These are phyloP conservation scores for Ethmia dodecea DNA, from an alignment of 2,888 invertebrate species.

Conservation along the genomic window DNA sequence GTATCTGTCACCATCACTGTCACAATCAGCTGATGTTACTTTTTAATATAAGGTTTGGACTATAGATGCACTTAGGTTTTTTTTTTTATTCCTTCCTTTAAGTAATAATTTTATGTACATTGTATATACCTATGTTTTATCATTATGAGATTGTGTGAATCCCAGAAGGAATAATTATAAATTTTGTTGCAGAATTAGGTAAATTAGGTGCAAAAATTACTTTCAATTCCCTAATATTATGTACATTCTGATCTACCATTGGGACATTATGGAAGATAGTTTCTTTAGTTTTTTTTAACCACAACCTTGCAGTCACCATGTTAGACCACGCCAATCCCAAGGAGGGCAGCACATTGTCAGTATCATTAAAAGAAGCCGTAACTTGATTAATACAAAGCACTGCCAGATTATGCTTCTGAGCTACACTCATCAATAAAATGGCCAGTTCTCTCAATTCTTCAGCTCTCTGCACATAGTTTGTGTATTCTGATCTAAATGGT, in stretches of 20 bases:
- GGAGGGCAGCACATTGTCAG: conserved; percentile 45
- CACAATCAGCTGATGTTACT: too few relatives aligned
- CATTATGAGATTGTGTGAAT: conserved; percentile 19
- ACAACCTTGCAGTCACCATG: conserved; percentile 53
- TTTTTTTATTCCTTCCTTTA: too few relatives aligned
- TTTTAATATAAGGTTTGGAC: too few relatives aligned
- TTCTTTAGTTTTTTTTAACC: conserved; percentile 32
- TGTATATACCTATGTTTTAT: too few relatives aligned
- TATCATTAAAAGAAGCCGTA: conserved; percentile 43
- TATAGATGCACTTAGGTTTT: too few relatives aligned
- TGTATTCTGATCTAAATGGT: conserved; percentile 58
- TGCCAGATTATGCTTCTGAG: conserved; percentile 48
- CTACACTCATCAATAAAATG: conserved; percentile 37
- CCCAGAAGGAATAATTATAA: conserved; percentile 43
- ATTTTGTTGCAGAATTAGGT: conserved; percentile 31
- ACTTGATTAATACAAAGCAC: conserved; percentile 68
- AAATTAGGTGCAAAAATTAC: conserved; percentile 53
- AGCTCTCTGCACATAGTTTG: conserved; percentile 61
- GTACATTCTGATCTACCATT: conserved; percentile 19
- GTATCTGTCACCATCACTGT: too few relatives aligned
- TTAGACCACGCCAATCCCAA: conserved; percentile 70
- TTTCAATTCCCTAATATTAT: conserved; percentile 40
- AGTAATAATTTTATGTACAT: too few relatives aligned
- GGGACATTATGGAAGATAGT: conserved; percentile 5
- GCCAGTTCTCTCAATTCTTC: conserved; percentile 63